These are phyloP conservation scores for Tenualosa thibaudeaui DNA, from an alignment of 2,797 vertebrate genomes.

Conservation along the genomic window DNA sequence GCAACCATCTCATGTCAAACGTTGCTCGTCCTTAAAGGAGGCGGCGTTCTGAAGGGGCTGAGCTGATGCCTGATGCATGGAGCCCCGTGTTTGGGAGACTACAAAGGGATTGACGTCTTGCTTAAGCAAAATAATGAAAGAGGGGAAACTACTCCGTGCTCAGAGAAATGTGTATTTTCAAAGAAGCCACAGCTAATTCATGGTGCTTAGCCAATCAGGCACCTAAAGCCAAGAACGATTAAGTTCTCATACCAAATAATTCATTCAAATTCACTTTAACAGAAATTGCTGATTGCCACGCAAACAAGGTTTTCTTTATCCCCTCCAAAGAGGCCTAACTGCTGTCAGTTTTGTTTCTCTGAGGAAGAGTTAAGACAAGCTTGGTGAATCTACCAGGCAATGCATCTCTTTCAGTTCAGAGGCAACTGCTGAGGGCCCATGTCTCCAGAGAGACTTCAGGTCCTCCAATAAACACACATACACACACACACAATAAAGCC, in stretches of 20 bases:
- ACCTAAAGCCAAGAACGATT: background rate
- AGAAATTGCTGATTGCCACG: background rate
- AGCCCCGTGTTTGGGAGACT: background rate
- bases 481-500: background rate
- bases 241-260: background rate
- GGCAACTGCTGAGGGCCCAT: background rate
- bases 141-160: background rate
- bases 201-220: background rate
- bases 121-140: background rate
- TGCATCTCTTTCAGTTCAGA: background rate
- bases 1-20: conserved; percentile 28
- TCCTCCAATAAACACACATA: too few relatives aligned
- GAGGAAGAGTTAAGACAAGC: too few relatives aligned
- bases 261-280: background rate
- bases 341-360: background rate
- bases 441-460: background rate
- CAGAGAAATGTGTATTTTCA: background rate
- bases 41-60: background rate
- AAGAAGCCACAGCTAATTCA: background rate
- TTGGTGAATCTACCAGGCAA: background rate
- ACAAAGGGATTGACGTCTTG: background rate
- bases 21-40: conserved; percentile 17
- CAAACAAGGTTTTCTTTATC: background rate
- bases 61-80: background rate
- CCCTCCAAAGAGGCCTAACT: too few relatives aligned